phyloP scores from a whole-genome alignment of 2,888 invertebrate species.

The Malthinus flaveolus region DNA sequence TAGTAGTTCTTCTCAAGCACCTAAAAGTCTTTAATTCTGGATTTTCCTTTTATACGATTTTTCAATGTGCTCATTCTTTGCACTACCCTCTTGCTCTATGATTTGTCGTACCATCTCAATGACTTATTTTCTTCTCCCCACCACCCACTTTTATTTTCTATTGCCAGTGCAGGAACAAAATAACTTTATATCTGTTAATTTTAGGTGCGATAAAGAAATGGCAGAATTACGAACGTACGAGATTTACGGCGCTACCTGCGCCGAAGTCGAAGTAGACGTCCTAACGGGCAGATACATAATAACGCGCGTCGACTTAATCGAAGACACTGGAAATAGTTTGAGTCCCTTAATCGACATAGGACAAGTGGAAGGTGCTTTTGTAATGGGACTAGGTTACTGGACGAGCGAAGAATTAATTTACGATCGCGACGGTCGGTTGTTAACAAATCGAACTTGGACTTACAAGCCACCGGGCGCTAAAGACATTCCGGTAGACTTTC shows the following conservation, averaged over 20 bases:
- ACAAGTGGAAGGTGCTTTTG: slow-evolving; percentile 79
- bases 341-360: slow-evolving; percentile 32
- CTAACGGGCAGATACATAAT: slow-evolving; percentile 62
- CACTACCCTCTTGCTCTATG: too few relatives aligned
- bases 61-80: too few relatives aligned
- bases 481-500: slow-evolving; percentile 77
- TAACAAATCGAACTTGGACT: slow-evolving; percentile 80
- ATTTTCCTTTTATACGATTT: too few relatives aligned
- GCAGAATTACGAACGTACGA: slow-evolving; percentile 54
- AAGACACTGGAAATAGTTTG: slow-evolving; percentile 58
- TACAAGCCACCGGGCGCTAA: slow-evolving; percentile 78
- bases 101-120: too few relatives aligned
- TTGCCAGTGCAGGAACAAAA: too few relatives aligned
- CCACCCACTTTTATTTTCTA: too few relatives aligned
- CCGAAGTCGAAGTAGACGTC: slow-evolving; percentile 64
- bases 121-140: too few relatives aligned
- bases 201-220: too few relatives aligned
- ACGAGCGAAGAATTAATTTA: slow-evolving; percentile 73
- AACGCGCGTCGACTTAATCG: slow-evolving; percentile 69
- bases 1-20: too few relatives aligned
- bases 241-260: slow-evolving; percentile 65
- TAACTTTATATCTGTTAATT: too few relatives aligned
- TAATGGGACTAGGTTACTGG: slow-evolving; percentile 67
- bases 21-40: too few relatives aligned
- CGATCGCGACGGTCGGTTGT: slow-evolving; percentile 63